Percentiles rank a stretch among this genome's conserved stretches.
Conservation (phyloP, 2,113 vertebrate genomes). For the Notothenia rossii region DNA sequence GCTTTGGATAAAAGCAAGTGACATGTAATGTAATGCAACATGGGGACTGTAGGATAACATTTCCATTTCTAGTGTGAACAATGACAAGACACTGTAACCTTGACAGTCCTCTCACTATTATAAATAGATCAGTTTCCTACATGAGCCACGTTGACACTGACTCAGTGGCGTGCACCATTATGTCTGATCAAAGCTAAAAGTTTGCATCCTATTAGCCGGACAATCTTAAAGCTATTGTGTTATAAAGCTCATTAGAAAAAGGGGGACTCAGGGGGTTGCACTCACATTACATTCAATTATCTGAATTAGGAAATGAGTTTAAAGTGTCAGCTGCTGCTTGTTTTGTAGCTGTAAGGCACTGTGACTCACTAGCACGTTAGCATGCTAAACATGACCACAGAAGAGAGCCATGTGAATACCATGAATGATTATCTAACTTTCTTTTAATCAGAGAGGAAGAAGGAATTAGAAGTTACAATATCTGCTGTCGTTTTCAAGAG, state of each 20-base stretch:
- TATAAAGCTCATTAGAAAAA: constrained; percentile 54
- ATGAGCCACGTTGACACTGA: constrained; percentile 8
- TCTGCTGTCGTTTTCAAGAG: not conserved
- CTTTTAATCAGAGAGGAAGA: not conserved
- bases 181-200: constrained; percentile 28
- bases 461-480: not conserved
- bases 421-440: too few species aligned
- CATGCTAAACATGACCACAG: constrained; percentile 1
- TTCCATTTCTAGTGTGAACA: not conserved
- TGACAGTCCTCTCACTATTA: not conserved
- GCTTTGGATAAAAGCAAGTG: too few species aligned
- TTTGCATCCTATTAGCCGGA: constrained; percentile 43
- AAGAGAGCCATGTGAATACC: not conserved
- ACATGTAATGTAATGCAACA: too few species aligned
- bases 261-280: constrained; percentile 10
- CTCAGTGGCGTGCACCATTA: not conserved
- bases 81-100: constrained; percentile 1
- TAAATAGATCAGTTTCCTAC: not conserved
- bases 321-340: constrained; percentile 13
- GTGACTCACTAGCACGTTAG: constrained; percentile 12
- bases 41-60: not conserved
- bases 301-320: constrained; percentile 27
- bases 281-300: constrained; percentile 48
- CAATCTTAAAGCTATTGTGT: constrained; percentile 36
- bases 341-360: not conserved